phyloP scores from a whole-genome alignment of 2,113 vertebrate genomes.

The Catagonus wagneri region DNA sequence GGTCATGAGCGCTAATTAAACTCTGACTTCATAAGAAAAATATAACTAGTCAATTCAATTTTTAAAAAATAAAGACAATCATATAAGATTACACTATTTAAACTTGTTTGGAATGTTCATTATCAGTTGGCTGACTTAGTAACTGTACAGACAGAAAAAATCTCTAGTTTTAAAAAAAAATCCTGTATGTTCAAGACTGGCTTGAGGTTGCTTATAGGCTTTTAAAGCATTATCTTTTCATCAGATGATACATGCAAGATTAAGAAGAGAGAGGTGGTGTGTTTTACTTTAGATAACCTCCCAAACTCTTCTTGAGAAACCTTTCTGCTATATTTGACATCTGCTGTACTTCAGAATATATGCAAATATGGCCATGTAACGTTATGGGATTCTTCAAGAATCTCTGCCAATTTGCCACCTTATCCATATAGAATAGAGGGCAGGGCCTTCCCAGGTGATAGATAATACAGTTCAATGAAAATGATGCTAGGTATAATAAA shows the following conservation, averaged over 20 bases:
- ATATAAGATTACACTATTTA: background rate
- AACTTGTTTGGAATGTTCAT: background rate
- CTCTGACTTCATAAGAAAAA: background rate
- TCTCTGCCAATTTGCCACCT: background rate
- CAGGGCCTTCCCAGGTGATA: background rate
- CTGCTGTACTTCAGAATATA: background rate
- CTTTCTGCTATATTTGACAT: background rate
- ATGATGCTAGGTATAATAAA: background rate
- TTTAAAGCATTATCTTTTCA: conserved; percentile 9
- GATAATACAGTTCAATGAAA: background rate
- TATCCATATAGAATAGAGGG: background rate
- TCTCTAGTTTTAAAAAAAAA: background rate
- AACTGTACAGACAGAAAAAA: background rate
- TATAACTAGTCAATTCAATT: background rate
- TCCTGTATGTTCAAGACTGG: background rate
- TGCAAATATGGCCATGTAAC: background rate
- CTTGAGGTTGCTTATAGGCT: background rate
- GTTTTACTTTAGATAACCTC: conserved; percentile 24
- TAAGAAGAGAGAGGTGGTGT: background rate
- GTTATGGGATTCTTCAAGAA: background rate
- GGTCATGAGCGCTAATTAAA: background rate
- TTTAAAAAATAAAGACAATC: background rate
- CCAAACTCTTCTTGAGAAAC: background rate
- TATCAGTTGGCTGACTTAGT: background rate
- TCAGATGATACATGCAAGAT: background rate